phyloP scores from a whole-genome alignment of 2,888 invertebrate species.

The Andrena marginata region DNA sequence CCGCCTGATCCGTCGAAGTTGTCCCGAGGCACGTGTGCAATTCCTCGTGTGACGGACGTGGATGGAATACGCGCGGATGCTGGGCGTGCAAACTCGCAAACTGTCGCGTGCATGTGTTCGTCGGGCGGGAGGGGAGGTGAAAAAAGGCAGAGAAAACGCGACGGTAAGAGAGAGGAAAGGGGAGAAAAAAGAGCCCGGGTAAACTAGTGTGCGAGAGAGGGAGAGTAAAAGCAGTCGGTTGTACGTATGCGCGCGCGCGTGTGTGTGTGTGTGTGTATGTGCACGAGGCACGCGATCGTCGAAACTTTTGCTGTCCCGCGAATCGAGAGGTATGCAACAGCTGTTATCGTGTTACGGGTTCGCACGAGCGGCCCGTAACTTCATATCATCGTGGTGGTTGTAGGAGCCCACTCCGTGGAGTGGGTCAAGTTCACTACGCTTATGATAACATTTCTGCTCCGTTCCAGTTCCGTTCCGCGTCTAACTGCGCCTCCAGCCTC shows the following conservation, averaged over 20 bases:
- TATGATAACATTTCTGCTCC: constrained; percentile 82
- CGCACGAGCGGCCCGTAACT: constrained; percentile 83
- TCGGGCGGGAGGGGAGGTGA: background rate
- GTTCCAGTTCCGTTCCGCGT: constrained; percentile 70
- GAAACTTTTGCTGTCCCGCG: constrained; percentile 80
- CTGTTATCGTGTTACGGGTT: constrained; percentile 83
- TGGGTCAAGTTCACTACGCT: constrained; percentile 84
- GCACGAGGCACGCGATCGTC: constrained; percentile 73
- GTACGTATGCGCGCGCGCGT: background rate
- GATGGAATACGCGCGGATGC: constrained; percentile 52
- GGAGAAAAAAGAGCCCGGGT: background rate
- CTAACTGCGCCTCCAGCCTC: constrained; percentile 62
- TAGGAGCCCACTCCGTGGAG: constrained; percentile 74
- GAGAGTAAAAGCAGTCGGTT: constrained; percentile 40
- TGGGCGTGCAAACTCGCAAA: constrained; percentile 22
- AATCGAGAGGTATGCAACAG: constrained; percentile 80
- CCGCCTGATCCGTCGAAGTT: constrained; percentile 7
- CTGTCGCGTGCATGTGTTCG: constrained; percentile 2
- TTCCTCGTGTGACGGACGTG: constrained; percentile 56
- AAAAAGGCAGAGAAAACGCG: constrained; percentile 39
- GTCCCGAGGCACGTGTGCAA: constrained; percentile 51
- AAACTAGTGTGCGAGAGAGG: constrained; percentile 28
- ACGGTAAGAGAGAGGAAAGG: constrained; percentile 30
- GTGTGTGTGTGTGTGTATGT: constrained; percentile 16
- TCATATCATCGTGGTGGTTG: constrained; percentile 77